Conservation (phyloP, 2,113 vertebrate genomes). For the Apodemus speciosus region DNA sequence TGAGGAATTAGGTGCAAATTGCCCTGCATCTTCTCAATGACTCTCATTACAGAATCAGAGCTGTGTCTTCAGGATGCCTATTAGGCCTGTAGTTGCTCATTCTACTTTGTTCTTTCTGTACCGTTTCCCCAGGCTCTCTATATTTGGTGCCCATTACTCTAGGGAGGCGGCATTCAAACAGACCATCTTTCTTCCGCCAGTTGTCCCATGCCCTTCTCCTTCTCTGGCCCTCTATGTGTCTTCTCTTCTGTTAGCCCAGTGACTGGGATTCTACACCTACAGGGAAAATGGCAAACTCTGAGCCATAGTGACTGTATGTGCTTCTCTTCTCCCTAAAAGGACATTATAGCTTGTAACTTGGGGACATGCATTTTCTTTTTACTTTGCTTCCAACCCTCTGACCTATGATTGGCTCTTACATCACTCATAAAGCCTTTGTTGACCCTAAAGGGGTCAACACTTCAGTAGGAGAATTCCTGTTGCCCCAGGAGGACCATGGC, state of each 20-base stretch:
- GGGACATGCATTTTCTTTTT: neutral
- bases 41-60: constrained; percentile 18
- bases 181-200: fast-evolving
- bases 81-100: neutral
- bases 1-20: constrained; percentile 48
- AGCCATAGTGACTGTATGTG: neutral
- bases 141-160: neutral
- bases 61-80: neutral
- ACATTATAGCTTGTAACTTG: neutral
- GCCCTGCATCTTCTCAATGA: constrained; percentile 15
- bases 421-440: neutral
- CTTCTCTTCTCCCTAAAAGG: neutral
- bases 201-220: neutral
- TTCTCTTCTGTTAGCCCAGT: neutral
- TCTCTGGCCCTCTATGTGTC: neutral
- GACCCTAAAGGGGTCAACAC: too few species aligned
- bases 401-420: neutral
- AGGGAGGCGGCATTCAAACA: neutral
- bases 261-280: neutral
- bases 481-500: neutral
- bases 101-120: neutral
- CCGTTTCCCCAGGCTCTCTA: neutral
- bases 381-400: neutral
- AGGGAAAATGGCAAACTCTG: neutral
- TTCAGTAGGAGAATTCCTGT: neutral